These are phyloP conservation scores for Dryobota labecula DNA, from an alignment of 2,888 invertebrate genomes.

Conservation along the genomic window DNA sequence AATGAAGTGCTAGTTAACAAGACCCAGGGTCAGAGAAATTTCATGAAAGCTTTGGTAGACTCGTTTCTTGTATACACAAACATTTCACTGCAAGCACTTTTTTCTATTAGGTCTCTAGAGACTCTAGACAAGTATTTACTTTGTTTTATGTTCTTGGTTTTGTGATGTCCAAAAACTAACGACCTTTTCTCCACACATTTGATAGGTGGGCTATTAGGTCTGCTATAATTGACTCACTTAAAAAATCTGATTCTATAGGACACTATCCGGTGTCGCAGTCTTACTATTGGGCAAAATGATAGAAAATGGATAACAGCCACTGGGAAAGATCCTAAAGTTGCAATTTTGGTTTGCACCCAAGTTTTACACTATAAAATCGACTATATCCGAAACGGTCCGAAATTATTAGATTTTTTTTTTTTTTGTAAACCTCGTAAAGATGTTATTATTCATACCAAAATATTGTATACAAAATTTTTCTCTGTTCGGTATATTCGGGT, in stretches of 20 bases:
- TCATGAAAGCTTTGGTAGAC: neutral
- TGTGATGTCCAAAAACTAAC: neutral
- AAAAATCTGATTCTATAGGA: neutral
- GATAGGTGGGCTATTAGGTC: neutral
- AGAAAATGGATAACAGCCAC: neutral
- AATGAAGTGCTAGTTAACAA: slow-evolving; percentile 32
- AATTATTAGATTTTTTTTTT: neutral
- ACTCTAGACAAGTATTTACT: neutral
- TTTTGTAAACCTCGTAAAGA: neutral
- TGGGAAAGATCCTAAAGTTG: neutral
- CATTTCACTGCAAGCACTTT: neutral
- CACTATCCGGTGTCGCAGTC: neutral
- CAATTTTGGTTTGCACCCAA: neutral
- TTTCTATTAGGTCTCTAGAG: neutral
- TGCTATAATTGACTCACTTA: neutral
- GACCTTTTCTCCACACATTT: neutral
- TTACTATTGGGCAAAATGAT: neutral
- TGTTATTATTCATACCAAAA: too few relatives aligned
- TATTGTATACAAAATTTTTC: neutral
- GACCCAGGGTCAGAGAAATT: slow-evolving; percentile 22
- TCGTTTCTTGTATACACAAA: neutral
- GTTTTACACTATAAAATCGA: neutral
- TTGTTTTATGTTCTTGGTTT: neutral
- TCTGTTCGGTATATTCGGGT: neutral
- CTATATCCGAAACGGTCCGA: neutral